Conservation (phyloP, 2,113 vertebrate species). For the Polyodon spathula region DNA sequence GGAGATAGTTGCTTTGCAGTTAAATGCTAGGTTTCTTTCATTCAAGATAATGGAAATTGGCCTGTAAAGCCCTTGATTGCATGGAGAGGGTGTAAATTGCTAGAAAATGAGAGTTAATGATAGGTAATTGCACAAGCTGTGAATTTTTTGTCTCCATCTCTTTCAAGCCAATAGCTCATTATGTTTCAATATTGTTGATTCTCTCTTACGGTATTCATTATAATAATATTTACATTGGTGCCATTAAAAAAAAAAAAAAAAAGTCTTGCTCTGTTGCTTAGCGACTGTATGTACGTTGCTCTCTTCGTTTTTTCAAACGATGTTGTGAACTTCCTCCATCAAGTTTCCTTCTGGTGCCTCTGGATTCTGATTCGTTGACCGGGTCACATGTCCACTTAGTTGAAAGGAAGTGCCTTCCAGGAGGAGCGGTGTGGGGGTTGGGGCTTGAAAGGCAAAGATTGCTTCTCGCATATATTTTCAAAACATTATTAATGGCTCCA, state of each 20-base stretch:
- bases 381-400: slow-evolving; percentile 31
- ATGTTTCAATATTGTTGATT: slow-evolving; percentile 27
- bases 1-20: slow-evolving; percentile 20
- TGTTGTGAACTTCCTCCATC: slow-evolving; percentile 3
- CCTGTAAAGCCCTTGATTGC: slow-evolving; percentile 45
- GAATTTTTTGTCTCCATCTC: slow-evolving; percentile 14
- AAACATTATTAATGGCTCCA: too few species aligned
- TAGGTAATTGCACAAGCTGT: slow-evolving; percentile 40
- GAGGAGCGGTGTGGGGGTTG: neutral
- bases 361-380: slow-evolving; percentile 34
- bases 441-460: neutral
- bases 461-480: too few species aligned
- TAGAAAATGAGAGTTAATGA: slow-evolving; percentile 40
- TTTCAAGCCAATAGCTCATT: slow-evolving; percentile 21
- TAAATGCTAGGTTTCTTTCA: slow-evolving; percentile 32
- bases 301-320: neutral
- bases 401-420: neutral
- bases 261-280: too few species aligned
- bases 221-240: slow-evolving; percentile 19
- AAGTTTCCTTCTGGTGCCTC: neutral
- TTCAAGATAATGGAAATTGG: slow-evolving; percentile 34
- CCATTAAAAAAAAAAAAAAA: too few species aligned
- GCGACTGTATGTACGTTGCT: too few species aligned
- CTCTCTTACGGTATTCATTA: slow-evolving; percentile 17
- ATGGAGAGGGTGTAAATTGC: slow-evolving; percentile 32